These are phyloP conservation scores for Chinchilla lanigera DNA, from an alignment of 2,113 vertebrate species.

Conservation along the genomic window DNA sequence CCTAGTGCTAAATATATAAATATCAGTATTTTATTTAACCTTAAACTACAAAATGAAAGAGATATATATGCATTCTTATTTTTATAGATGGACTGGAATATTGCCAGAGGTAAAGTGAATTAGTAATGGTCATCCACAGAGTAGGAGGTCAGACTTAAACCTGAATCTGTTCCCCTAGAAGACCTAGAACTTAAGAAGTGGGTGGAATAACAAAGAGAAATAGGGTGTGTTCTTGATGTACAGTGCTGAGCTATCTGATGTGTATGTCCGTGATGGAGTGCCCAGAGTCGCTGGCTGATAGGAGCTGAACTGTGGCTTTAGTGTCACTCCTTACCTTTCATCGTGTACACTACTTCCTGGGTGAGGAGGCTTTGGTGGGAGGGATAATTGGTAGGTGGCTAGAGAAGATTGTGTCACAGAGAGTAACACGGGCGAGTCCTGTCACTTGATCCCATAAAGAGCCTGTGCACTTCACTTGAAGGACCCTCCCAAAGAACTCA, in stretches of 20 bases:
- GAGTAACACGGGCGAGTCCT: not conserved
- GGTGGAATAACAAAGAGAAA: not conserved
- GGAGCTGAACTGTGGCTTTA: not conserved
- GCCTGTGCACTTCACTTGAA: not conserved
- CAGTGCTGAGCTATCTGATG: fast-evolving
- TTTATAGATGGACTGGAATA: not conserved
- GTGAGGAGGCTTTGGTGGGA: not conserved
- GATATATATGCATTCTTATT: not conserved
- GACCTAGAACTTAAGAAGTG: not conserved
- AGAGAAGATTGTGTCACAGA: not conserved
- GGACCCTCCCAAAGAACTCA: not conserved
- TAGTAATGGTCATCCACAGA: not conserved
- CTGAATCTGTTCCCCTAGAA: not conserved
- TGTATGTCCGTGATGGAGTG: fast-evolving
- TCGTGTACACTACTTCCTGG: not conserved
- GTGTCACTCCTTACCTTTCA: not conserved
- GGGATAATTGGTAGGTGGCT: not conserved
- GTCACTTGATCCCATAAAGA: not conserved
- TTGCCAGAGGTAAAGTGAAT: not conserved
- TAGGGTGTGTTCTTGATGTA: fast-evolving
- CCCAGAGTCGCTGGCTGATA: too few relatives aligned
- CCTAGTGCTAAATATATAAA: not conserved
- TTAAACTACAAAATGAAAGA: not conserved
- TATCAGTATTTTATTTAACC: constrained; percentile 4
- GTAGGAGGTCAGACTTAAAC: not conserved